Base-by-base conservation (phyloP, 1,140 invertebrate genomes). In the Aphaenogaster ashmeadi region DNA sequence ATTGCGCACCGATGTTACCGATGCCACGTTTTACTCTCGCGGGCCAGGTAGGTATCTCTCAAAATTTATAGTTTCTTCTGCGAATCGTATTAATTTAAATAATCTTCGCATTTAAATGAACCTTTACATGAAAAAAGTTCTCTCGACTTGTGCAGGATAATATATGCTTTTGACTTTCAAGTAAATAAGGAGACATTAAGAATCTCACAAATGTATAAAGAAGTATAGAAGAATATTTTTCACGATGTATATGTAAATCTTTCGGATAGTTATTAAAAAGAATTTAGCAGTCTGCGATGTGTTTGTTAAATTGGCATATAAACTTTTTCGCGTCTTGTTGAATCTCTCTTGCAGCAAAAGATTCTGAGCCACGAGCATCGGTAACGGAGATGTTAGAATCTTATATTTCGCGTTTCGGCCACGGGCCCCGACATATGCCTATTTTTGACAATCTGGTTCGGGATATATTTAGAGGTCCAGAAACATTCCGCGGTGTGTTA, bases 341-440 rank as follows among this genome's bases (percentile, higher is more conserved):
- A 79, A 21, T 27, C 21, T 36, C 8, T 52, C 3, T 11, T 13
- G 9, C 7, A 36, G 27, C 56, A 41, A 81, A 41, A 41, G 36
- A 69, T 80, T 69, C 50, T 47, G 60, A 4, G 18, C 8, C 36
- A 36, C 8, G 27, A 52, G 21, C 50, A 13, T 58, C 13, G 36
- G 56, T 62, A 60, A 78, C 56, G 56, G 27, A 81, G 62, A 78
- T 54, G 33, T 69, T 41, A 38, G 36, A 81, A 69, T 81, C 78
- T 81, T 81, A 69, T 71, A 69, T 81, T 81, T 81, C 78, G 78
- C 36, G 64, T 81, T 81, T 81, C 47, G 67, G 44, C 36, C 62
- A 54, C 60, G 77, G 58, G 18, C 15, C 15, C 62, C 47, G 47
- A 81, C 47, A 71, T 81, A 81, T 81, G 21, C 64, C 78, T 74